Percentiles rank a stretch among this genome's conserved stretches.
These are phyloP conservation scores for Gisinianus flammeolus DNA, from an alignment of 2,888 invertebrate species.

Conservation along the genomic window DNA sequence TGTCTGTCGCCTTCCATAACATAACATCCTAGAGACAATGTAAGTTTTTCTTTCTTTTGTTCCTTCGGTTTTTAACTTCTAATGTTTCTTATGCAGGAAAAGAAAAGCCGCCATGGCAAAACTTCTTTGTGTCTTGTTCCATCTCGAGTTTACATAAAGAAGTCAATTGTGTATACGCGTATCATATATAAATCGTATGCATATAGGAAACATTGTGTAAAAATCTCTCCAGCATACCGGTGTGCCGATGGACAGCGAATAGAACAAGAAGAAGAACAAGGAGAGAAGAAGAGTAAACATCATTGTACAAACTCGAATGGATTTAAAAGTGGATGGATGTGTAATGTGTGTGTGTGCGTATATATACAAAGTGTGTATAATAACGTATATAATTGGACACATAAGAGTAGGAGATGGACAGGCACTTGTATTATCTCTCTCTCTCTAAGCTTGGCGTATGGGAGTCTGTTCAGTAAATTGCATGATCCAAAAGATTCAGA, in stretches of 20 bases:
- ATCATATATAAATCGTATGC: background rate
- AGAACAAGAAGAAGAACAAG: background rate
- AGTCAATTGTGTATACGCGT: background rate
- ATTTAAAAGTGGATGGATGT: background rate
- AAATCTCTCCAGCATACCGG: background rate
- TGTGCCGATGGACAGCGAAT: background rate
- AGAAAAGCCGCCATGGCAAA: slow-evolving; percentile 21
- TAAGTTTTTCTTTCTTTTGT: slow-evolving; percentile 26
- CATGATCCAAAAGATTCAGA: no score
- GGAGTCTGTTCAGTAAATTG: no score
- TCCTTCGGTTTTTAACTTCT: slow-evolving; percentile 17
- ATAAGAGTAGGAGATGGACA: background rate
- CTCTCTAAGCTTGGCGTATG: background rate
- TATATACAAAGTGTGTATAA: no score
- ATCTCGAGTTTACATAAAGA: background rate
- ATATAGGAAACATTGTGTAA: background rate
- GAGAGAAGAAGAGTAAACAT: background rate
- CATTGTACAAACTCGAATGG: background rate
- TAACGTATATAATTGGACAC: no score
- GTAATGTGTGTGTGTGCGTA: no score
- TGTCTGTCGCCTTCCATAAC: slow-evolving; percentile 26
- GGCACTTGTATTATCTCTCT: background rate
- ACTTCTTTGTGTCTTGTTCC: slow-evolving; percentile 1
- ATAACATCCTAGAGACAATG: slow-evolving; percentile 23
- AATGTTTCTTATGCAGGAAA: slow-evolving; percentile 20